Base-by-base conservation (phyloP, 1,140 invertebrate species). In the Psix sp. region DNA sequence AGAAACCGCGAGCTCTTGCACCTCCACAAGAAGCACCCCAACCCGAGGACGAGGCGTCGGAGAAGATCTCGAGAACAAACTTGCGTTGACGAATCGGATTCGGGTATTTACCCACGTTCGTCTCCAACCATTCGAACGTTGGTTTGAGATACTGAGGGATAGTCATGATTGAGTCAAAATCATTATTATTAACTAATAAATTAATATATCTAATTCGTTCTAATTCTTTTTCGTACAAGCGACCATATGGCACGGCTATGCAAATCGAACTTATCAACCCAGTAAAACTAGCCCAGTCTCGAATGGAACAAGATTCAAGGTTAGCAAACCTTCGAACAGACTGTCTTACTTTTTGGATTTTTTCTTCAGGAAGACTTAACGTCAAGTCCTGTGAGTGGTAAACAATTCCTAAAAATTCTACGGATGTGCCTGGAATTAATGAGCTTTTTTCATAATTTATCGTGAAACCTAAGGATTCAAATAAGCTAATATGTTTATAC, bases 121-220 rank as follows among this genome's bases (percentile, higher is more conserved):
- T 3, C 54, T 33, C 39, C 78, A 76, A 81, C 80, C 80, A 83
- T 5, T 43, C 9, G 26, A 82, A 63, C 35, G 6, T n/a, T 18
- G 38, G 6, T n/a, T 40, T 7, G 4, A 40, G 7, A 1, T 2
- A 18, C 13, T n/a, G 3, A 3, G 17, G 38, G 1, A 40, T 18
- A 2, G 3, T 1, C 38, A 40, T 40, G n/a, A 3, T 5, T 5
- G 17, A 3, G 13, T 40, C 38, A 3, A 18, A 40, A 20, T 40
- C 17, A 40, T 20, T 18, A 11, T 40, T n/a, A 20, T 20, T 40
- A 7, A 20, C 2, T 6, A 40, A 1, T 20, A 40, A 20, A 40
- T 40, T 40, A 5, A 40, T 7, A 20, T 13, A 40, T n/a, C 38
- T 18, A 2, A 20, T 2, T 9, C 38, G 38, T 40, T 40, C 38